Percentiles rank a stretch among this genome's conserved stretches.
Evolutionary conservation across 2,113 vertebrate genomes (phyloP).

Genomic region (Amphiprion percula): DNA sequence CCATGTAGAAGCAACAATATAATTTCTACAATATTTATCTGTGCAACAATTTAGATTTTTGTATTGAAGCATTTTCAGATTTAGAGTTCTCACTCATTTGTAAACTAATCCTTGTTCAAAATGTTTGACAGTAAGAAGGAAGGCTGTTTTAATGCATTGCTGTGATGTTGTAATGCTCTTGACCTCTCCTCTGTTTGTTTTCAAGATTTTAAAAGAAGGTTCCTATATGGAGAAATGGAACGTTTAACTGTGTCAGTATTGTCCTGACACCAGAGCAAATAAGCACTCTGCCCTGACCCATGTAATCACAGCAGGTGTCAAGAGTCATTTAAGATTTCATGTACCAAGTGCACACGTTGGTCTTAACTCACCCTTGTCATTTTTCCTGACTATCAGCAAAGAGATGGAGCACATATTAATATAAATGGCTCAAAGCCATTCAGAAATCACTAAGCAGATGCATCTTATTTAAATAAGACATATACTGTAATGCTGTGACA

Average conservation of each 20-base stretch:
- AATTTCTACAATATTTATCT: background rate
- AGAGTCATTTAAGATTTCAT: conserved; percentile 28
- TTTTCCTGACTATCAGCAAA: conserved; percentile 9
- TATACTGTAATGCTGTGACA: background rate
- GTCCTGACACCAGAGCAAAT: conserved; percentile 5
- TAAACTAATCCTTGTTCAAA: background rate
- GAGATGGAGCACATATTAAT: background rate
- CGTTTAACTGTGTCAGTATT: conserved; percentile 16
- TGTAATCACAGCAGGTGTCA: conserved; percentile 29
- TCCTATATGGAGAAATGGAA: background rate
- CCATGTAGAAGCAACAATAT: background rate
- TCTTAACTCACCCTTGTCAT: background rate
- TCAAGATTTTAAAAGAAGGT: too few relatives aligned
- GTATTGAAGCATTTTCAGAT: conserved; percentile 12
- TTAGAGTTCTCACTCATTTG: background rate
- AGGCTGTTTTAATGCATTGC: background rate
- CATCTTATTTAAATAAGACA: conserved; percentile 20
- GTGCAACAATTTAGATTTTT: background rate
- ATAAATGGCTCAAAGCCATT: conserved; percentile 1
- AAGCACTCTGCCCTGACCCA: conserved; percentile 1
- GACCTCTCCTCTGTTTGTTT: background rate
- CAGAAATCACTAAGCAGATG: background rate
- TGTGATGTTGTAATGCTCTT: background rate
- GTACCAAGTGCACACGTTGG: background rate
- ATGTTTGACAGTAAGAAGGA: background rate